Conservation (phyloP, 2,888 invertebrate genomes). For the Mamestra brassicae region DNA sequence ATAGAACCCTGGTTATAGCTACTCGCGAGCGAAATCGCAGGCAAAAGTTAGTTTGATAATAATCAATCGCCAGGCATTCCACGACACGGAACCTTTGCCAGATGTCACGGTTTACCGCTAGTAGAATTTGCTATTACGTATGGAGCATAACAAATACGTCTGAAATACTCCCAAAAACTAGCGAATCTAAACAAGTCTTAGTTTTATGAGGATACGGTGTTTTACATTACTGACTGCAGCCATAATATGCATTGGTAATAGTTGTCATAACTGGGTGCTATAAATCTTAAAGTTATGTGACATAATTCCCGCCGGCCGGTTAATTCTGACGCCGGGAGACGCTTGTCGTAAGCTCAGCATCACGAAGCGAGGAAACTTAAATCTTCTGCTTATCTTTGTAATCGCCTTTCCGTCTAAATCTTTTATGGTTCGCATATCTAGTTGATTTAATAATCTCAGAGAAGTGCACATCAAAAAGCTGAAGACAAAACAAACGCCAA, state of each 20-base stretch:
- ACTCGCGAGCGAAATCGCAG: neutral
- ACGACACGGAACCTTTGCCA: neutral
- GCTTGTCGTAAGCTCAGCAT: neutral
- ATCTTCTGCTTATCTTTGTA: neutral
- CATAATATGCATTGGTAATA: constrained; percentile 27
- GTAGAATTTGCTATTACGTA: neutral
- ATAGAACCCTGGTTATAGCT: too few relatives aligned
- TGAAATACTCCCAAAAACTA: neutral
- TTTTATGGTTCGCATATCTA: neutral
- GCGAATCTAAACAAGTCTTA: neutral
- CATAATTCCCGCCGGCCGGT: neutral
- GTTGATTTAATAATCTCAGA: neutral
- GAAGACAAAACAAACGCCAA: constrained; percentile 11
- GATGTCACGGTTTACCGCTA: neutral
- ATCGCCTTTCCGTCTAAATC: neutral
- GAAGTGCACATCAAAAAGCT: neutral
- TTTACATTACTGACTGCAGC: constrained; percentile 28
- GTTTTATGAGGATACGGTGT: constrained; percentile 42
- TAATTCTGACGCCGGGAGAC: neutral
- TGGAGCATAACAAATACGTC: constrained; percentile 11
- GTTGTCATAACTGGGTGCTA: constrained; percentile 30
- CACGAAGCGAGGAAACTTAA: neutral
- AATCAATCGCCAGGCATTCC: neutral
- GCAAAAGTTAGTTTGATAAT: too few relatives aligned
- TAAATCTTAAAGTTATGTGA: constrained; percentile 31